Evolutionary conservation across 2,797 vertebrate species (phyloP).

Genomic region (Alosa sapidissima): DNA sequence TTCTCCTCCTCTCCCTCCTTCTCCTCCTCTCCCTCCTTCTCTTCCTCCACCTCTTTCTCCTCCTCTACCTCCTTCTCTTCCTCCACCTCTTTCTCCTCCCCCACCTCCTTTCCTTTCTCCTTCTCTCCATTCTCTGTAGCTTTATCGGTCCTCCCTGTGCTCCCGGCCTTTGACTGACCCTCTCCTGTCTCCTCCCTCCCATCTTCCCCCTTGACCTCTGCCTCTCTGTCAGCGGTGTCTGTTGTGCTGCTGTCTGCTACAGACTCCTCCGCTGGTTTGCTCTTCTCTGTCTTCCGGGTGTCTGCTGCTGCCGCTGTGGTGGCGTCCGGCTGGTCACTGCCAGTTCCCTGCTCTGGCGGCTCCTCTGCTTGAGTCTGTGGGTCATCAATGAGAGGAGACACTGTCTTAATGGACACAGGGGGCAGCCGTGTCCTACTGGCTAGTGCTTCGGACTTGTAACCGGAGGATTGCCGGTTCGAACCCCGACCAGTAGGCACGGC

Average conservation of each 20-base stretch:
- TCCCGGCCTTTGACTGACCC: background rate
- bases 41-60: conserved; percentile 23
- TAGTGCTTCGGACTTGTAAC: too few relatives aligned
- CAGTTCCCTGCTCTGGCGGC: background rate
- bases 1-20: background rate
- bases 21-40: conserved; percentile 22
- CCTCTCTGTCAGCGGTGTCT: conserved; percentile 27
- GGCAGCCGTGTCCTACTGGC: too few relatives aligned
- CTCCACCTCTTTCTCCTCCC: conserved; percentile 37
- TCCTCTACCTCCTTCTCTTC: conserved; percentile 43
- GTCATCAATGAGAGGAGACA: background rate
- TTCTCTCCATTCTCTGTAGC: background rate
- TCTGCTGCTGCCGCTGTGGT: conserved; percentile 23
- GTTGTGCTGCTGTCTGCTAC: background rate
- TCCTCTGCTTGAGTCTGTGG: conserved; percentile 9
- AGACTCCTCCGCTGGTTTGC: background rate
- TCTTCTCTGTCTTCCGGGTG: background rate
- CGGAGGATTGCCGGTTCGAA: too few relatives aligned
- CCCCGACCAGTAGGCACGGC: too few relatives aligned
- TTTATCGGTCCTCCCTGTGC: conserved; percentile 44
- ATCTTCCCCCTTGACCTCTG: background rate
- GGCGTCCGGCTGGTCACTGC: background rate
- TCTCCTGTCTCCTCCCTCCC: background rate
- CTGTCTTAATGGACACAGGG: too few relatives aligned
- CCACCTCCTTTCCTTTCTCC: conserved; percentile 14